These are phyloP conservation scores for Anas platyrhynchos DNA, from an alignment of 2,113 vertebrate genomes.

Conservation along the genomic window DNA sequence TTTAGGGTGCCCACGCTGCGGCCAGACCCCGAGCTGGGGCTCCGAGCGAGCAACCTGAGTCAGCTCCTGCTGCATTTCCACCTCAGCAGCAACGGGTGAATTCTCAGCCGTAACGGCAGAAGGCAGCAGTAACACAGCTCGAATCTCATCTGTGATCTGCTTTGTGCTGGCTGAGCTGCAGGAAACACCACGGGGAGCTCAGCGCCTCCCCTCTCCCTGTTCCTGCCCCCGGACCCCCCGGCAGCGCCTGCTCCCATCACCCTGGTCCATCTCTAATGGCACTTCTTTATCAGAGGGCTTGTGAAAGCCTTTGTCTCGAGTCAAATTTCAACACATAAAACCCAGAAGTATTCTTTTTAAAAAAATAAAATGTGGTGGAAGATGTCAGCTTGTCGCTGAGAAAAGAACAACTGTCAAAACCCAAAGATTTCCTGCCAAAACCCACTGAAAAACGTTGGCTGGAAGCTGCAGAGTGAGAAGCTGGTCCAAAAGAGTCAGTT, in stretches of 20 bases:
- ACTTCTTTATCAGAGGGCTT: not conserved
- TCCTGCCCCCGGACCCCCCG: not conserved
- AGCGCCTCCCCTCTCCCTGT: rapidly evolving
- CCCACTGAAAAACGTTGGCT: conserved; percentile 38
- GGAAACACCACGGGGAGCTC: not conserved
- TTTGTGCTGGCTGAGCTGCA: not conserved
- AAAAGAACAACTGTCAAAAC: conserved; percentile 70
- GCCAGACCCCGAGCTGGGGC: not conserved
- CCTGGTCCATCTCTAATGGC: not conserved
- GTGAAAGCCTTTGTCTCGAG: not conserved
- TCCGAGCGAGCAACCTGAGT: not conserved
- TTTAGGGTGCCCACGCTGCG: too few species aligned
- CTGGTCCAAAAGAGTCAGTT: conserved; percentile 33
- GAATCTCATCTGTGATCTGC: not conserved
- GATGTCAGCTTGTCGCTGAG: conserved; percentile 47
- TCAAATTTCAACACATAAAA: not conserved
- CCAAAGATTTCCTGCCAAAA: conserved; percentile 59
- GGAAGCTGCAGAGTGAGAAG: not conserved
- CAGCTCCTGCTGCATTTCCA: rapidly evolving
- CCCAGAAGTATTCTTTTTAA: not conserved
- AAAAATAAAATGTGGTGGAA: not conserved
- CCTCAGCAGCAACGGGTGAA: not conserved
- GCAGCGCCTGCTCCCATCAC: rapidly evolving
- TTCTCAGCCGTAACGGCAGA: not conserved
- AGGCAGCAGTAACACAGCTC: not conserved